Evolutionary conservation across 2,113 vertebrate species (phyloP).

Genomic region (Lanius ludovicianus): DNA sequence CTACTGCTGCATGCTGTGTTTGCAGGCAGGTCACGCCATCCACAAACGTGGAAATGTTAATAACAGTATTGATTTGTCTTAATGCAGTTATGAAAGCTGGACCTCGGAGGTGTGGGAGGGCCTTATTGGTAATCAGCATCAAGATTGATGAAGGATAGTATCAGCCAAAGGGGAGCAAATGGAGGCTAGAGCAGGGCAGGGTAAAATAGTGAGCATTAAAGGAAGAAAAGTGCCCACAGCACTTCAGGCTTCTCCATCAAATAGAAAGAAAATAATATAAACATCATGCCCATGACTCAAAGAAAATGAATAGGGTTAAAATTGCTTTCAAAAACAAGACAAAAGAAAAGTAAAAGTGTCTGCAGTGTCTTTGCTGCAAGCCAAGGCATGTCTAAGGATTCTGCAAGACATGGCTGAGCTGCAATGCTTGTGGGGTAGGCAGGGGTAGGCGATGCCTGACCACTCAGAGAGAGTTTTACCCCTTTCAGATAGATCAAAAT

Average conservation of each 20-base stretch:
- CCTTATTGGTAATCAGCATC: neutral
- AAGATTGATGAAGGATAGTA: neutral
- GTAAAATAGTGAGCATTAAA: neutral
- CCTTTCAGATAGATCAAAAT: neutral
- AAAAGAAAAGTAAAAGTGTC: neutral
- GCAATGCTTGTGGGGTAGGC: accelerated
- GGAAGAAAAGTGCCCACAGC: neutral
- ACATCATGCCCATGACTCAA: neutral
- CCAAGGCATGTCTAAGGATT: neutral
- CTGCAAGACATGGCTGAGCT: neutral
- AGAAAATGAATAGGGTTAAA: neutral
- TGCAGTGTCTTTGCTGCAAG: neutral
- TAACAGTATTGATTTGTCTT: conserved; percentile 15
- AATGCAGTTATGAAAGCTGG: conserved; percentile 26
- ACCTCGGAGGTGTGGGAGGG: neutral
- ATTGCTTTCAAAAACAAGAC: neutral
- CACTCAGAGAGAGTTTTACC: neutral
- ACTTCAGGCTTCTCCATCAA: neutral
- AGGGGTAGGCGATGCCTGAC: neutral
- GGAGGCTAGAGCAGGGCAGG: neutral
- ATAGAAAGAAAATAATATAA: neutral
- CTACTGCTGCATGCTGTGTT: accelerated
- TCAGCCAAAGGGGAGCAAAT: neutral
- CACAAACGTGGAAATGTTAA: neutral
- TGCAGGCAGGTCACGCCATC: neutral